These are phyloP conservation scores for Sakesphorus luctuosus DNA, from an alignment of 2,113 vertebrate genomes.

Conservation along the genomic window DNA sequence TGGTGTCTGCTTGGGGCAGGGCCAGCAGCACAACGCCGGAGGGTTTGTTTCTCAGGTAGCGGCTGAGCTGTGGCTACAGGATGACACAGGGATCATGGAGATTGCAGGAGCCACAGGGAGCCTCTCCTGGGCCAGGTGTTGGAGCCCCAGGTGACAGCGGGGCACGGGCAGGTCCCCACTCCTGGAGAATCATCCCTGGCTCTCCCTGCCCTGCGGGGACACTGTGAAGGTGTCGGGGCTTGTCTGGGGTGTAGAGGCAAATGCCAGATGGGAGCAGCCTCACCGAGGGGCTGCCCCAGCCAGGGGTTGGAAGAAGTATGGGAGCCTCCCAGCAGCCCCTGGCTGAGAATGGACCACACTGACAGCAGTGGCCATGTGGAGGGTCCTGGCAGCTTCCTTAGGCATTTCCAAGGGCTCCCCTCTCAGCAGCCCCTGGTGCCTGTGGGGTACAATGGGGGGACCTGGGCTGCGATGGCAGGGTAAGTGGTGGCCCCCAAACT, in stretches of 20 bases:
- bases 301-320: too few relatives aligned
- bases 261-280: neutral
- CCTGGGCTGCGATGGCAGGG: fast-evolving
- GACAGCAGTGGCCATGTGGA: neutral
- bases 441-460: neutral
- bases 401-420: neutral
- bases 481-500: constrained; percentile 30
- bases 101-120: neutral
- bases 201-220: neutral
- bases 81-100: neutral
- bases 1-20: neutral
- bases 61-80: neutral
- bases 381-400: neutral
- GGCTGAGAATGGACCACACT: fast-evolving
- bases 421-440: fast-evolving
- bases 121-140: fast-evolving
- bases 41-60: neutral
- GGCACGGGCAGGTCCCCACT: neutral
- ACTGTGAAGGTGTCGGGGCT: fast-evolving
- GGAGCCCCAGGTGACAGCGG: neutral
- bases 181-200: neutral
- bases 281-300: neutral
- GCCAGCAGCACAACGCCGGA: fast-evolving
- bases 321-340: fast-evolving
- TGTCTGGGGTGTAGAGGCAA: fast-evolving